Percentiles rank a stretch among this genome's conserved stretches.
Conservation (phyloP, 2,888 invertebrate genomes). For the Sesia apiformis region DNA sequence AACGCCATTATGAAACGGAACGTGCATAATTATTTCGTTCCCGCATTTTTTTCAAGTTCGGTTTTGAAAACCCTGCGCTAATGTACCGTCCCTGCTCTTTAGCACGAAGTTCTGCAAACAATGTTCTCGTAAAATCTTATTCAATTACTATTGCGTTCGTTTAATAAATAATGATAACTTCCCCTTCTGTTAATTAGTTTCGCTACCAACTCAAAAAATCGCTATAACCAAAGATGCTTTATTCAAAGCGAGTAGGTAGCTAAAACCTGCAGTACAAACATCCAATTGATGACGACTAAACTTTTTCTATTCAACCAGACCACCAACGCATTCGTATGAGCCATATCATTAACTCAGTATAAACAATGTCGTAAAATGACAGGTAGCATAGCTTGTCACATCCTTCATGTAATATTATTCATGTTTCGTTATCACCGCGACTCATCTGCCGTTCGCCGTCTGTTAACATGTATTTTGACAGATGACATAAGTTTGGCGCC, state of each 20-base stretch:
- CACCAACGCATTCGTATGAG: slow-evolving; percentile 67
- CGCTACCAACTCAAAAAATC: slow-evolving; percentile 1
- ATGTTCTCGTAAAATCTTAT: slow-evolving; percentile 69
- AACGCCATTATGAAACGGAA: slow-evolving; percentile 71
- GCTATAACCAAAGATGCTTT: background rate
- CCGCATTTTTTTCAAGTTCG: slow-evolving; percentile 60
- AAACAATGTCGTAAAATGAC: slow-evolving; percentile 70
- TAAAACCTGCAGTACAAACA: too few relatives aligned
- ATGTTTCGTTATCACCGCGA: slow-evolving; percentile 32
- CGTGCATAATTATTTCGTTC: slow-evolving; percentile 74
- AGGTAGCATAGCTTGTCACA: slow-evolving; percentile 56
- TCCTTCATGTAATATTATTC: slow-evolving; percentile 51
- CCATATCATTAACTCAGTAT: slow-evolving; percentile 59
- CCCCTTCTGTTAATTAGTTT: slow-evolving; percentile 43
- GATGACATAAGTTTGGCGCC: slow-evolving; percentile 71
- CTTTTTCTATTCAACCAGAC: slow-evolving; percentile 25
- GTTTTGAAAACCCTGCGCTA: slow-evolving; percentile 60
- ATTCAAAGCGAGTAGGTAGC: background rate
- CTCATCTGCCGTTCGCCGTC: slow-evolving; percentile 43
- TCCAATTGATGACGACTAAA: background rate
- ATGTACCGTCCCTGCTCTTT: slow-evolving; percentile 54
- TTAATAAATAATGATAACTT: slow-evolving; percentile 45
- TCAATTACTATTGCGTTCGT: slow-evolving; percentile 52
- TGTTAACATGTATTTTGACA: slow-evolving; percentile 74
- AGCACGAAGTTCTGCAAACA: slow-evolving; percentile 67